Conservation (phyloP, 1,140 invertebrate species). For the Pogonognathellus flavescens region DNA sequence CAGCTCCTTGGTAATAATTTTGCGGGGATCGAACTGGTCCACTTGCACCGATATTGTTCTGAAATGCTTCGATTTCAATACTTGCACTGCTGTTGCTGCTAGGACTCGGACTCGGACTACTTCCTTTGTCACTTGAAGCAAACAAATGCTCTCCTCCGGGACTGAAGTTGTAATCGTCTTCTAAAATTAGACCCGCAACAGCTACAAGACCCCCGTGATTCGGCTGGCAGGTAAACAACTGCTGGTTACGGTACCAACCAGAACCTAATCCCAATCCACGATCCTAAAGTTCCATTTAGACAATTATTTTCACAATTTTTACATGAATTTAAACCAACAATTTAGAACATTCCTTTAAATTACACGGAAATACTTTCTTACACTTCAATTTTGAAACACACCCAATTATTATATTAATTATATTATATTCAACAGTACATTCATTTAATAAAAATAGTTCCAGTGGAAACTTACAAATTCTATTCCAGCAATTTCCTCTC, state of each 20-base stretch:
- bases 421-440: neutral
- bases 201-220: slow-evolving; percentile 76
- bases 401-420: neutral
- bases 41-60: neutral
- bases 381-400: too few relatives aligned
- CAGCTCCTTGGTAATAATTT: neutral
- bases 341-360: too few relatives aligned
- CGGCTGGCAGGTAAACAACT: slow-evolving; percentile 73
- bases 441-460: neutral
- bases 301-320: neutral
- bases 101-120: slow-evolving; percentile 53
- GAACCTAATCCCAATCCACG: slow-evolving; percentile 66
- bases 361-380: too few relatives aligned
- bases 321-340: too few relatives aligned
- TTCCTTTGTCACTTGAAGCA: slow-evolving; percentile 18
- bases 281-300: slow-evolving; percentile 64
- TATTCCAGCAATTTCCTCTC: slow-evolving; percentile 71
- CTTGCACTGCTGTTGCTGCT: slow-evolving; percentile 52
- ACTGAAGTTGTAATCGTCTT: slow-evolving; percentile 68
- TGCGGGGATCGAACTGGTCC: neutral
- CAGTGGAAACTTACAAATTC: slow-evolving; percentile 74
- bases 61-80: slow-evolving; percentile 15
- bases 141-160: neutral
- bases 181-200: slow-evolving; percentile 73
- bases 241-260: slow-evolving; percentile 69